Base-by-base conservation (phyloP, 2,888 invertebrate genomes). In the Epirrhoe tristata region DNA sequence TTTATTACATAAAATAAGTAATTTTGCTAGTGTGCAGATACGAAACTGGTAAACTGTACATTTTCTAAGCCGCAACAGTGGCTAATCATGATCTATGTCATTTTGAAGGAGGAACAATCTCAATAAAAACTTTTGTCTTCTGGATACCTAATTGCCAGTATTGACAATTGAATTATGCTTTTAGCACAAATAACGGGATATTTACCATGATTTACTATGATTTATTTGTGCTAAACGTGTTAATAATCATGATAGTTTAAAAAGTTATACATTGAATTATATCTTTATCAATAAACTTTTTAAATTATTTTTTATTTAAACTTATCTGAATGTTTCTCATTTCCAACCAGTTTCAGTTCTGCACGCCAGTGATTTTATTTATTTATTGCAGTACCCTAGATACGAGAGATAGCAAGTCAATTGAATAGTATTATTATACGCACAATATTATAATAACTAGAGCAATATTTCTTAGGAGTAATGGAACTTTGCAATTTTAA, bases 401-500 rank as follows among this genome's bases (percentile, higher is more conserved):
- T 58, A 66, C 62, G 68, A 63, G 58, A 67, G 53, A 67, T 64
- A 62, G 54, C 62, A 70, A 65, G 66, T 71, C 65, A 74, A 69
- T 69, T 63, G 24, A 54, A 57, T 59, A 10, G 43, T 50, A 32
- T 31, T 50, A 31, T 52, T 24, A 52, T 31, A 52, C 59, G 54
- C 58, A 67, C 56, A 69, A 65, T 67, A 53, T 10, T 63, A 74
- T 75, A 65, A 51, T 71, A 58, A 66, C 55, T 58, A 76, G 74
- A 78, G 50, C 75, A 79, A 77, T 78, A 74, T 74, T 72, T 77
- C 67, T 70, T 31, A 63, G 64, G 63, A 43, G 39, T 55, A 39
- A 52, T 46, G 34, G n/a, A 36, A 48, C 14, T 36, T 46, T 58
- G 31, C 24, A 43, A 32, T 54, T 54, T 43, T 5, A 6, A 59